Evolutionary conservation across 2,888 invertebrate species (phyloP), one percentile per base, ranked within the genome.

Genomic region (Drosophila gaucha): DNA sequence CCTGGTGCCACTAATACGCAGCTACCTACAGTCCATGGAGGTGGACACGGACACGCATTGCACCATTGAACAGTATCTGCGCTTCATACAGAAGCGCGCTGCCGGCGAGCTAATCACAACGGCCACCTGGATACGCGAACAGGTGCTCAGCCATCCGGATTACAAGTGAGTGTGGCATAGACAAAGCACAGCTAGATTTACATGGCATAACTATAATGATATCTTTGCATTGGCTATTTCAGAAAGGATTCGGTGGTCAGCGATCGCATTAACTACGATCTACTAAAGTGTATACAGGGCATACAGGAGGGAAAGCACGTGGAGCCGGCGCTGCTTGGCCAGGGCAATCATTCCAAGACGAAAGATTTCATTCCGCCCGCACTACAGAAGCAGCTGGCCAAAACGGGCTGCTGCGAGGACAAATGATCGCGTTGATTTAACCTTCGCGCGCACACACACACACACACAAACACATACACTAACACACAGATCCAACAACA

Each of bases 11-110:
- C 93, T 99, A 80, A 97, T 99, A 68, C 96, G 97, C 90, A 97
- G 96, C 85, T 99, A 98, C 92, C 93, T 99, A 84, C 96, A 96
- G 75, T 96, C 96, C 65, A 97, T 99, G 95, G 99, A 99, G 91
- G 97, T 99, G 49, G 99, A 99, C 92, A 98, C 98, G 2, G 99
- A 99, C 92, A 99, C 99, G 36, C 97, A 97, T 91, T 99, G 99
- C 92, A 98, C 98, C 8, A 96, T 99, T 88, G 96, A 97, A 91
- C 97, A 98, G 92, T 99, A 99, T 93, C 94, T 99, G 72, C 97
- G 96, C 89, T 94, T 99, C 68, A 98, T 99, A 90, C 96, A 96
- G 90, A 94, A 95, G 59, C 94, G 97, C 85, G 97, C 97, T 6
- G 94, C 96, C 80, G 99, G 99, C 26, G 96, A 97, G 90, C 94